A percentile compares a stretch with the other conserved stretches of the same genome.
phyloP scores from a whole-genome alignment of 1,140 invertebrate genomes.

The Lepidurus apus region DNA sequence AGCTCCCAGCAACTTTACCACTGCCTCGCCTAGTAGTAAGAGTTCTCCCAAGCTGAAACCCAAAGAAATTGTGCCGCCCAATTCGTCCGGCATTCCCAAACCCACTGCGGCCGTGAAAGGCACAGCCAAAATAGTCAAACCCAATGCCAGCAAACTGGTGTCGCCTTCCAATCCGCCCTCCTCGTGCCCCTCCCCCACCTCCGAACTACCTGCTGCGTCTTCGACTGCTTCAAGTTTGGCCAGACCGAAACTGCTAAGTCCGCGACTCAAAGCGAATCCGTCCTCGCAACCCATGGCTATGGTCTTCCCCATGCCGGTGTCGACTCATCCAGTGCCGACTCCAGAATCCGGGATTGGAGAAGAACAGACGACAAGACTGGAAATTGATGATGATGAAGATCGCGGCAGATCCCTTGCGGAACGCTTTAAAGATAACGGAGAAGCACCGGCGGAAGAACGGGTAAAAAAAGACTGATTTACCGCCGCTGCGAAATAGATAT shows the following conservation, averaged over 20 bases:
- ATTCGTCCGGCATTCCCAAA: constrained; percentile 67
- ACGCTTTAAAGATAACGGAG: not conserved
- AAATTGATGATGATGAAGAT: not conserved
- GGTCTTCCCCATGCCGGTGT: constrained; percentile 37
- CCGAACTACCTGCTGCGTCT: not conserved
- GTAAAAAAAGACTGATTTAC: not conserved
- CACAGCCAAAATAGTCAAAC: constrained; percentile 48
- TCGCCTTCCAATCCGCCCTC: constrained; percentile 27
- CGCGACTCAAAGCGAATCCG: not conserved
- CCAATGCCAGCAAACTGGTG: constrained; percentile 36
- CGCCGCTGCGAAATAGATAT: too few species aligned
- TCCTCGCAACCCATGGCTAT: constrained; percentile 16
- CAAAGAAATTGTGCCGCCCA: constrained; percentile 25
- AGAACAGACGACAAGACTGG: constrained; percentile 36
- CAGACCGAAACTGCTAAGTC: not conserved
- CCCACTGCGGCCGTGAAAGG: constrained; percentile 85
- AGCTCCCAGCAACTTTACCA: constrained; percentile 28
- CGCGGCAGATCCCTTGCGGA: constrained; percentile 1
- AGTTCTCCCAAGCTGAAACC: constrained; percentile 32
- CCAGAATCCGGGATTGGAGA: constrained; percentile 37
- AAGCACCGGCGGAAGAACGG: not conserved
- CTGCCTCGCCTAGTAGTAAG: constrained; percentile 28
- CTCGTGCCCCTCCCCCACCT: constrained; percentile 16
- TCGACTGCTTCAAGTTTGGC: not conserved
- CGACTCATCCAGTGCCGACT: constrained; percentile 38